Conservation (phyloP, 2,888 invertebrate species). For the Willowsia nigromaculata region DNA sequence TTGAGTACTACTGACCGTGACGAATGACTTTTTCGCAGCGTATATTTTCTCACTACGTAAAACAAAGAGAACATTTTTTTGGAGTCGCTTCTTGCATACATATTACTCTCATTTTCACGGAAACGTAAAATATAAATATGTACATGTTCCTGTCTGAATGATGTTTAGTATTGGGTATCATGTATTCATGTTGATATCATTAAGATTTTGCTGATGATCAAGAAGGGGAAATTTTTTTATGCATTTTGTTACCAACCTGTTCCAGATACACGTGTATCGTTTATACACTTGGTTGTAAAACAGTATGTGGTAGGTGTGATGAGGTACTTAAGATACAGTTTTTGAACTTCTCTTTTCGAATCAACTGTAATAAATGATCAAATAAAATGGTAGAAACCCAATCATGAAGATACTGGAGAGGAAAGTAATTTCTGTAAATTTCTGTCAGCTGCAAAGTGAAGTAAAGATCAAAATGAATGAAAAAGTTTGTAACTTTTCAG, state of each 20-base stretch:
- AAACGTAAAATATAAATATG: background rate
- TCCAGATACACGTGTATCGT: conserved; percentile 48
- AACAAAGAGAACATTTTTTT: conserved; percentile 22
- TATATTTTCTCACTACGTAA: conserved; percentile 51
- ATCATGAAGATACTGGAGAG: background rate
- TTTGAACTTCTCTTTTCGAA: background rate
- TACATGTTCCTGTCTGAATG: background rate
- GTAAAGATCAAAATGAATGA: background rate
- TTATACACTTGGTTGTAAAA: background rate
- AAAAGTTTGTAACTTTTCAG: conserved; percentile 1
- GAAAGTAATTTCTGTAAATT: background rate
- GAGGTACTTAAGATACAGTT: conserved; percentile 33
- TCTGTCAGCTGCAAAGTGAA: background rate
- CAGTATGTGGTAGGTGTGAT: conserved; percentile 5
- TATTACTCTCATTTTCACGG: conserved; percentile 25
- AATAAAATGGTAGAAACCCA: background rate
- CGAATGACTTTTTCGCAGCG: conserved; percentile 61
- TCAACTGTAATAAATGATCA: conserved; percentile 5
- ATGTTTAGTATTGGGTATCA: background rate
- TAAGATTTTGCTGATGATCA: conserved; percentile 35
- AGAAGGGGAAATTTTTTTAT: background rate
- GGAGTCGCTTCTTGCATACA: conserved; percentile 22
- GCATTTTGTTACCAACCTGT: conserved; percentile 36
- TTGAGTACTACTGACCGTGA: conserved; percentile 38
- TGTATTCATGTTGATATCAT: conserved; percentile 39